These are phyloP conservation scores for Eudyptes chrysolophus DNA, from an alignment of 2,113 vertebrate species.

Conservation along the genomic window DNA sequence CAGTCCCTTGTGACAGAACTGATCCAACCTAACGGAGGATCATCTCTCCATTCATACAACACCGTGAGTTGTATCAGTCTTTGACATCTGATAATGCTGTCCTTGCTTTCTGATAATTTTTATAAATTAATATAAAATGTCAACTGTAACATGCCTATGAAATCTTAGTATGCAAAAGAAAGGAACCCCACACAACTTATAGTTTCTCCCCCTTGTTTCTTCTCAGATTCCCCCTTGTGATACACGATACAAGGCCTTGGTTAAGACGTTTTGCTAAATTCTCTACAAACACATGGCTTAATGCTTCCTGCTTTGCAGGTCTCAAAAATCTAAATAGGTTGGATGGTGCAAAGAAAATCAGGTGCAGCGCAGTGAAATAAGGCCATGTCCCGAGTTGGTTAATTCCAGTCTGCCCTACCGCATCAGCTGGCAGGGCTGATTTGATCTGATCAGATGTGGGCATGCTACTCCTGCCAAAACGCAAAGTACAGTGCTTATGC, in stretches of 20 bases:
- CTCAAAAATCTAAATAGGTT: neutral
- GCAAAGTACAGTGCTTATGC: conserved; percentile 50
- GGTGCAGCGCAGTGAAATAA: neutral
- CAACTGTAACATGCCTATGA: neutral
- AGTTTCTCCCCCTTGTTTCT: neutral
- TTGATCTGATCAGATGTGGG: conserved; percentile 59
- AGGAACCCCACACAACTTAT: neutral
- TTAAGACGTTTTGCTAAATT: neutral
- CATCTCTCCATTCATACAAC: neutral
- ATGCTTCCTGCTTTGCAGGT: neutral
- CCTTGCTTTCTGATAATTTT: neutral
- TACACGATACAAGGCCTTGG: neutral
- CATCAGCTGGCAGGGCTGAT: conserved; percentile 62
- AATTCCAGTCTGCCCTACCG: conserved; percentile 26
- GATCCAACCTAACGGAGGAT: neutral
- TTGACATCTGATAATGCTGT: neutral
- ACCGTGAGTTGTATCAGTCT: neutral
- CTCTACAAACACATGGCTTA: neutral
- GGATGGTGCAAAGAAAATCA: neutral
- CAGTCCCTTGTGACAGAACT: neutral
- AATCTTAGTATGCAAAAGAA: neutral
- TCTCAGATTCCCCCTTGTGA: neutral
- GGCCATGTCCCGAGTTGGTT: neutral
- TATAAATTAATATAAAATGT: neutral
- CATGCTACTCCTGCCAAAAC: conserved; percentile 59